Evolutionary conservation across 2,888 invertebrate species (phyloP).

Genomic region (Hyposoter didymator): DNA sequence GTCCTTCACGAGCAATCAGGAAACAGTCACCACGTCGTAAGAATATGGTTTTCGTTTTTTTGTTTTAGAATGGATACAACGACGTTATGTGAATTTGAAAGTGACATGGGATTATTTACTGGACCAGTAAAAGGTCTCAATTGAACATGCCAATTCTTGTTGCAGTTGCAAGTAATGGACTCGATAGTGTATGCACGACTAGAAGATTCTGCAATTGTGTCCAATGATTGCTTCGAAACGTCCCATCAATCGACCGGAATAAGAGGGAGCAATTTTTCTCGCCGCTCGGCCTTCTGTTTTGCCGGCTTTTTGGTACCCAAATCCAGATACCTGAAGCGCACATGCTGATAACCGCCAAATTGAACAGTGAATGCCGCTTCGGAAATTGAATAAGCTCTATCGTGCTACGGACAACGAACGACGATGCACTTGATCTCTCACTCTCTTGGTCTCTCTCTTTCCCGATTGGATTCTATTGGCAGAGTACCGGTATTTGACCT

Average conservation of each 20-base stretch:
- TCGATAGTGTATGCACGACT: background rate
- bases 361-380: slow-evolving; percentile 82
- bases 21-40: background rate
- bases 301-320: slow-evolving; percentile 68
- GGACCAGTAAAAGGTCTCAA: too few species aligned
- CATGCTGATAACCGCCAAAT: slow-evolving; percentile 80
- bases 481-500: slow-evolving; percentile 80
- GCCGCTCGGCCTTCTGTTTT: slow-evolving; percentile 19
- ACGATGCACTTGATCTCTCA: slow-evolving; percentile 23
- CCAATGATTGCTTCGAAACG: slow-evolving; percentile 43
- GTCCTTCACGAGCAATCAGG: background rate
- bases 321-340: slow-evolving; percentile 77
- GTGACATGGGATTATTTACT: background rate
- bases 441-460: slow-evolving; percentile 10
- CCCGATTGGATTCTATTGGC: slow-evolving; percentile 54
- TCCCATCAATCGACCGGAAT: slow-evolving; percentile 34
- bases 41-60: background rate
- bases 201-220: slow-evolving; percentile 15
- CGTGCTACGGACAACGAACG: slow-evolving; percentile 71
- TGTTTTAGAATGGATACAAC: background rate
- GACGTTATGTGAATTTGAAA: background rate
- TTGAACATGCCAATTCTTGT: background rate
- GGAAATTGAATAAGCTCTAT: slow-evolving; percentile 83
- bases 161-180: background rate
- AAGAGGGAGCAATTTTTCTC: slow-evolving; percentile 10